Conservation (phyloP, 2,113 vertebrate species). For the Lepidothrix coronata region DNA sequence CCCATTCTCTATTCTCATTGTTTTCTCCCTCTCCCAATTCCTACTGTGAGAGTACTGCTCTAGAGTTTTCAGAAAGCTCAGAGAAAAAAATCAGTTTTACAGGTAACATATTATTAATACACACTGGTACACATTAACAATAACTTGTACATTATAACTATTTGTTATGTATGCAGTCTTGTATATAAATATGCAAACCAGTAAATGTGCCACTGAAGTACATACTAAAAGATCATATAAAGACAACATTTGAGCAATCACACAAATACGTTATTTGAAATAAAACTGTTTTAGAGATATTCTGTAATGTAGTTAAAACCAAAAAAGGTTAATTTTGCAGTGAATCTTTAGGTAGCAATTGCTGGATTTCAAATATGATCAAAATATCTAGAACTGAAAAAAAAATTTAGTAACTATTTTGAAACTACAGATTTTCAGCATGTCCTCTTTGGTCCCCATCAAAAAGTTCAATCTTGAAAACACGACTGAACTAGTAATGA, state of each 20-base stretch:
- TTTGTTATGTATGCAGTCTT: background rate
- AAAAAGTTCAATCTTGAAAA: background rate
- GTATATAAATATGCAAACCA: background rate
- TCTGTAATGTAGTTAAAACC: background rate
- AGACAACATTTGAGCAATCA: background rate
- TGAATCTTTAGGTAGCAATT: background rate
- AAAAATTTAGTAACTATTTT: background rate
- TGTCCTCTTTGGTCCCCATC: background rate
- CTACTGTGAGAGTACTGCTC: background rate
- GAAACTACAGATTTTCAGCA: background rate
- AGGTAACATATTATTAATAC: background rate
- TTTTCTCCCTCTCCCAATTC: background rate
- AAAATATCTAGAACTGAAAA: background rate
- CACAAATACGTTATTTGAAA: background rate
- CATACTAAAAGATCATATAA: background rate
- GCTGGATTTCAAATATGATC: background rate
- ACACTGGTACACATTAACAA: background rate
- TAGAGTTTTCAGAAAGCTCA: background rate
- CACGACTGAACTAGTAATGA: background rate
- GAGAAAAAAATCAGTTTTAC: background rate
- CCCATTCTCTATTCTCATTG: background rate
- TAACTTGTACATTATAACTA: background rate
- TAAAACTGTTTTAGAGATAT: background rate
- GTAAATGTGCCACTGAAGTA: background rate
- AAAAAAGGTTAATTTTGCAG: background rate